Evolutionary conservation across 2,888 invertebrate genomes (phyloP).

Genomic region (Athalia rosae): DNA sequence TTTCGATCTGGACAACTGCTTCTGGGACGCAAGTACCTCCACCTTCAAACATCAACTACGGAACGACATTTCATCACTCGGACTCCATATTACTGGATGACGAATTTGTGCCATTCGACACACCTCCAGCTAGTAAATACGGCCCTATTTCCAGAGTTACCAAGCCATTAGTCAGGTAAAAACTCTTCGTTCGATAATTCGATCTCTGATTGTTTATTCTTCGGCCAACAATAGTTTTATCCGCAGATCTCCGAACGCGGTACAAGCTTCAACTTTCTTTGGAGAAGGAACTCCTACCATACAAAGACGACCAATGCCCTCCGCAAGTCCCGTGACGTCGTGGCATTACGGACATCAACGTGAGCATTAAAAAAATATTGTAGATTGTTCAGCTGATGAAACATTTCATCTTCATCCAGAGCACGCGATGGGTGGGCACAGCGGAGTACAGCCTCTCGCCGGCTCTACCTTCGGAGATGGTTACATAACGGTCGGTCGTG

Average conservation of each 20-base stretch:
- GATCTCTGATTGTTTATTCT: neutral
- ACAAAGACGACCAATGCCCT: slow-evolving; percentile 74
- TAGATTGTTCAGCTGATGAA: neutral
- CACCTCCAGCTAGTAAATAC: slow-evolving; percentile 80
- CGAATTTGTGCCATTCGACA: slow-evolving; percentile 81
- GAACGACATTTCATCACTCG: slow-evolving; percentile 73
- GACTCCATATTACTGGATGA: slow-evolving; percentile 78
- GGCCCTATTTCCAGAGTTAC: slow-evolving; percentile 79
- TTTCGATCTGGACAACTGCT: slow-evolving; percentile 70
- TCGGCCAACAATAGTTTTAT: neutral
- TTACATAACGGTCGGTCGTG: slow-evolving; percentile 74
- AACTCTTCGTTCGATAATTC: neutral
- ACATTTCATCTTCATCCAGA: slow-evolving; percentile 56
- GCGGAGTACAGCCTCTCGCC: slow-evolving; percentile 63
- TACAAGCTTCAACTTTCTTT: slow-evolving; percentile 66
- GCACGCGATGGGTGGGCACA: slow-evolving; percentile 65
- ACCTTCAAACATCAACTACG: slow-evolving; percentile 64
- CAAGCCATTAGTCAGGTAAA: slow-evolving; percentile 67
- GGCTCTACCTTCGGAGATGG: slow-evolving; percentile 72
- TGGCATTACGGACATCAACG: slow-evolving; percentile 74
- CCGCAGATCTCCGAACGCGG: slow-evolving; percentile 62
- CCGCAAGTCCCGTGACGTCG: slow-evolving; percentile 73
- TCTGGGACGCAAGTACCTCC: slow-evolving; percentile 61
- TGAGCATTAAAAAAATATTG: slow-evolving; percentile 57
- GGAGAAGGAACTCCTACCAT: slow-evolving; percentile 68